These are phyloP conservation scores for Chrysina gloriosa DNA, from an alignment of 2,888 invertebrate genomes.

Conservation along the genomic window DNA sequence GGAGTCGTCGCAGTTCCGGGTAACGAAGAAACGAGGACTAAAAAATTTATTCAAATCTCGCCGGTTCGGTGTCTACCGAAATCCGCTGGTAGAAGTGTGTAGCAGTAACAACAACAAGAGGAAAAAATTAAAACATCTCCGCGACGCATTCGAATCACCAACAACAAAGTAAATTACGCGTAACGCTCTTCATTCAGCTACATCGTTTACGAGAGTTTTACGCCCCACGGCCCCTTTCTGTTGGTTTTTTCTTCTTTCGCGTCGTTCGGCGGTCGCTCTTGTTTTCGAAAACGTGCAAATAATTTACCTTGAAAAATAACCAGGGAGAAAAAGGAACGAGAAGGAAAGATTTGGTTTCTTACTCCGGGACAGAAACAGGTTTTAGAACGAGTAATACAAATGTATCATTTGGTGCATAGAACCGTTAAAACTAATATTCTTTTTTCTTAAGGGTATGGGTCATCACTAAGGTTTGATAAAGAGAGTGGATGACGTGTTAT, in stretches of 20 bases:
- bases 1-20: background rate
- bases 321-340: too few species aligned
- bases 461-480: too few species aligned
- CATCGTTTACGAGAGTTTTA: constrained; percentile 57
- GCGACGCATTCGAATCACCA: constrained; percentile 47
- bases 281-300: constrained; percentile 51
- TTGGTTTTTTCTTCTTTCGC: constrained; percentile 2
- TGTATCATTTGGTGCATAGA: too few species aligned
- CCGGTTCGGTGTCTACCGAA: background rate
- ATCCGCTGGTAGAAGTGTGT: background rate
- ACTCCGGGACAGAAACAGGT: too few species aligned
- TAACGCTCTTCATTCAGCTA: constrained; percentile 60
- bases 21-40: background rate
- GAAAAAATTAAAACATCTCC: constrained; percentile 37
- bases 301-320: constrained; percentile 59
- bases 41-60: constrained; percentile 36
- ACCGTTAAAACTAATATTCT: too few species aligned
- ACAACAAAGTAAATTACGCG: constrained; percentile 55
- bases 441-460: too few species aligned
- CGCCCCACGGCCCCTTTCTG: constrained; percentile 41
- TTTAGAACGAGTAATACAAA: too few species aligned
- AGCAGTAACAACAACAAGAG: constrained; percentile 4
- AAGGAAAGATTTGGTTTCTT: too few species aligned
- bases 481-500: too few species aligned
- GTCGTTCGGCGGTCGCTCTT: constrained; percentile 8